phyloP scores from a whole-genome alignment of 2,888 invertebrate genomes.

The Pristionchus exspectatus region DNA sequence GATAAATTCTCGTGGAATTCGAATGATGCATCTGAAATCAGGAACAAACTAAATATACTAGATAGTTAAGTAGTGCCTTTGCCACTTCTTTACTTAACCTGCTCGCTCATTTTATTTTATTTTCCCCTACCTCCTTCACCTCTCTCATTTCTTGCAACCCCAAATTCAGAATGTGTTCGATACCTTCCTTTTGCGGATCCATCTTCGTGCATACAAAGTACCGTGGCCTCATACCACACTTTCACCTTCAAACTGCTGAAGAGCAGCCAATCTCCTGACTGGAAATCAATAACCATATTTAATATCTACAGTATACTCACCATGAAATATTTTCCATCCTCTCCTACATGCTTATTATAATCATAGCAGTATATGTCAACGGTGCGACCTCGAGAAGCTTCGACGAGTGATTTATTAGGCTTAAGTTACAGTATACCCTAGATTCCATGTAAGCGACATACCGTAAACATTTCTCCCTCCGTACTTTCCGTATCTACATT shows the following conservation, averaged over 20 bases:
- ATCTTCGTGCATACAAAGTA: not conserved
- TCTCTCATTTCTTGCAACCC: not conserved
- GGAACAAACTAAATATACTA: no score
- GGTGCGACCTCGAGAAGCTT: not conserved
- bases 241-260: conserved; percentile 5
- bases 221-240: not conserved
- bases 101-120: not conserved
- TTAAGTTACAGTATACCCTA: conserved; percentile 6
- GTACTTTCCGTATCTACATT: not conserved
- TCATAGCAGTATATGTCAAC: conserved; percentile 23
- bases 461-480: not conserved
- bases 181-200: not conserved
- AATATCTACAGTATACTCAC: not conserved
- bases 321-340: not conserved
- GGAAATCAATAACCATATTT: not conserved
- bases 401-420: not conserved
- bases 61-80: no score
- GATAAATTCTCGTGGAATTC: not conserved
- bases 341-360: not conserved
- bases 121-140: not conserved
- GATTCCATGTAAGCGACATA: not conserved
- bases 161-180: no score
- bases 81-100: not conserved
- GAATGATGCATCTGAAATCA: conserved; percentile 14
- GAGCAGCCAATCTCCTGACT: conserved; percentile 41